phyloP scores from a whole-genome alignment of 2,797 vertebrate genomes.

The Vultur gryphus region DNA sequence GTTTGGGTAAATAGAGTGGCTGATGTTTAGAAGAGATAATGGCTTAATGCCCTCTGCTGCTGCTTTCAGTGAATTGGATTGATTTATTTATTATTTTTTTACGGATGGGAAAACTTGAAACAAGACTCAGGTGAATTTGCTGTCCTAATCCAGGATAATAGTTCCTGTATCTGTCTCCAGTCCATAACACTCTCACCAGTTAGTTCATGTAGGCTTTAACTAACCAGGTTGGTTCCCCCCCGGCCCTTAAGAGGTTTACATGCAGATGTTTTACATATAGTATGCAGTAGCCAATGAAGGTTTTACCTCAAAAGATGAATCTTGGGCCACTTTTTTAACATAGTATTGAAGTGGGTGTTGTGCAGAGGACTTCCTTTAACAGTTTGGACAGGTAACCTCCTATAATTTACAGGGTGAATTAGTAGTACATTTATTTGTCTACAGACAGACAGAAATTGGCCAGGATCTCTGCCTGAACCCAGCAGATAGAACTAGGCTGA shows the following conservation, averaged over 20 bases:
- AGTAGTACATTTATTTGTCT: not conserved
- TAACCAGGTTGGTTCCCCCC: not conserved
- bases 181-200: not conserved
- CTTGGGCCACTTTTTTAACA: not conserved
- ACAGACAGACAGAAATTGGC: not conserved
- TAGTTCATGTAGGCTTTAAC: not conserved
- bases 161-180: not conserved
- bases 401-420: not conserved
- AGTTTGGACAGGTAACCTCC: not conserved
- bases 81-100: not conserved
- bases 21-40: not conserved
- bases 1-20: not conserved
- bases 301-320: not conserved
- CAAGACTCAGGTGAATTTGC: not conserved
- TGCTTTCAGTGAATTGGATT: not conserved
- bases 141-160: not conserved
- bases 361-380: not conserved
- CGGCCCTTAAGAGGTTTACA: not conserved
- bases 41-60: slow-evolving; percentile 14
- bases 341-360: not conserved
- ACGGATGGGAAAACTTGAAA: not conserved
- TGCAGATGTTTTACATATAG: not conserved
- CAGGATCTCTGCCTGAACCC: not conserved
- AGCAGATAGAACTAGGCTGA: not conserved
- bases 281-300: not conserved